Conservation (phyloP, 1,140 invertebrate species). For the Cyclina sinensis region DNA sequence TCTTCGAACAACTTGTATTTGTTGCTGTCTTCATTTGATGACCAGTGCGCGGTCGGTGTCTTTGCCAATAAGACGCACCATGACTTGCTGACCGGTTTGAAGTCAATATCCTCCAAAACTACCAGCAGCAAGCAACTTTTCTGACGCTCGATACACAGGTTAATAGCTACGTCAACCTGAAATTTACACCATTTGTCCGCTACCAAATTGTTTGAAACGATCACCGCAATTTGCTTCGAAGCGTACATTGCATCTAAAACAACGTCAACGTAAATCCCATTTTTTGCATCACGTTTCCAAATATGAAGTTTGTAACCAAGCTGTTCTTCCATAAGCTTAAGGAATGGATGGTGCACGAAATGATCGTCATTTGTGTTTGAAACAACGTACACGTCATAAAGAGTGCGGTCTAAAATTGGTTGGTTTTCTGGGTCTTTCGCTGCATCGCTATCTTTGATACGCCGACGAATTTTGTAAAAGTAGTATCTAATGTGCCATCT, state of each 20-base stretch:
- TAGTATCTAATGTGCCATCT: constrained; percentile 49
- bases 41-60: constrained; percentile 17
- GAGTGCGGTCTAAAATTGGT: background rate
- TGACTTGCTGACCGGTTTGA: background rate
- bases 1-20: background rate
- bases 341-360: constrained; percentile 27
- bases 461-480: background rate
- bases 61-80: constrained; percentile 52
- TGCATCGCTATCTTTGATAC: background rate
- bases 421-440: background rate
- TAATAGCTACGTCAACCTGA: constrained; percentile 45
- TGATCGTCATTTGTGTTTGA: background rate
- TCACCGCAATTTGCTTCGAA: background rate
- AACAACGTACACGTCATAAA: constrained; percentile 37
- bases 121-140: constrained; percentile 14
- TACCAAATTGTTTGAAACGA: constrained; percentile 38
- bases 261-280: constrained; percentile 9
- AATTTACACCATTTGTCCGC: constrained; percentile 42
- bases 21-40: background rate
- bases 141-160: background rate
- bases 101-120: constrained; percentile 9
- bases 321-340: background rate
- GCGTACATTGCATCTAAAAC: constrained; percentile 41
- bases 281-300: constrained; percentile 18
- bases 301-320: constrained; percentile 32